A percentile compares a stretch with the other conserved stretches of the same genome.
phyloP scores from a whole-genome alignment of 1,140 invertebrate species.

The Drosophila serrata region DNA sequence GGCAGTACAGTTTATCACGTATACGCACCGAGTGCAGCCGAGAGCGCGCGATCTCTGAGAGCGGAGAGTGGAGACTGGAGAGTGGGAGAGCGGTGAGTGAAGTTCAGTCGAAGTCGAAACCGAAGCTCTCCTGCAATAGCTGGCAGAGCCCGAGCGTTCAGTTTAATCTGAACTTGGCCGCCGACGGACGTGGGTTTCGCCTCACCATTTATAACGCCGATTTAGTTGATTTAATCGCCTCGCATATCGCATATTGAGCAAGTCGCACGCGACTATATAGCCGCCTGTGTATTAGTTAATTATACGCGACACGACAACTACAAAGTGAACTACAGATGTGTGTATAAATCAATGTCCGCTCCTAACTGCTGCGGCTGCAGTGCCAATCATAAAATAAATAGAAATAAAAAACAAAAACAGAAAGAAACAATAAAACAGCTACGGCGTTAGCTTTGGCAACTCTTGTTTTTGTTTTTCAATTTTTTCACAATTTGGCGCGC shows the following conservation, averaged over 20 bases:
- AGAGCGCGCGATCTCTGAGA: conserved; percentile 16
- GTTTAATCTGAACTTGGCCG: conserved; percentile 54
- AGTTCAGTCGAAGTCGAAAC: background rate
- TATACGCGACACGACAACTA: conserved; percentile 46
- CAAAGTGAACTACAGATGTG: conserved; percentile 35
- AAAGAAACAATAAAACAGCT: conserved; percentile 9
- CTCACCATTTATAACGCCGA: background rate
- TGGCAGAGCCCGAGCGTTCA: conserved; percentile 32
- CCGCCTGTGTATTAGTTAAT: conserved; percentile 48
- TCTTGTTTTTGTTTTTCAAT: too few species aligned
- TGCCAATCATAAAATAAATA: conserved; percentile 23
- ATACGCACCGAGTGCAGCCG: conserved; percentile 28
- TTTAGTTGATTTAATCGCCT: background rate
- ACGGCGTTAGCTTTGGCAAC: conserved; percentile 7
- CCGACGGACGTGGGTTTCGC: conserved; percentile 30
- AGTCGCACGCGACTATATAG: conserved; percentile 52
- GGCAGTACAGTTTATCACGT: conserved; percentile 32
- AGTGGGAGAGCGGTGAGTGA: too few species aligned
- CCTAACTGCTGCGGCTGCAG: conserved; percentile 39
- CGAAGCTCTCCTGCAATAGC: conserved; percentile 20
- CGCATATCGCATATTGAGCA: conserved; percentile 49
- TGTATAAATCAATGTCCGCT: conserved; percentile 52
- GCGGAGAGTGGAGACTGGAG: conserved; percentile 13
- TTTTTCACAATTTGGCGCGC: conserved; percentile 50
- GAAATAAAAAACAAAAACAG: conserved; percentile 2